A percentile compares a stretch with the other conserved stretches of the same genome.
Evolutionary conservation across 2,797 vertebrate species (phyloP).

Genomic region (Bovichtus variegatus): DNA sequence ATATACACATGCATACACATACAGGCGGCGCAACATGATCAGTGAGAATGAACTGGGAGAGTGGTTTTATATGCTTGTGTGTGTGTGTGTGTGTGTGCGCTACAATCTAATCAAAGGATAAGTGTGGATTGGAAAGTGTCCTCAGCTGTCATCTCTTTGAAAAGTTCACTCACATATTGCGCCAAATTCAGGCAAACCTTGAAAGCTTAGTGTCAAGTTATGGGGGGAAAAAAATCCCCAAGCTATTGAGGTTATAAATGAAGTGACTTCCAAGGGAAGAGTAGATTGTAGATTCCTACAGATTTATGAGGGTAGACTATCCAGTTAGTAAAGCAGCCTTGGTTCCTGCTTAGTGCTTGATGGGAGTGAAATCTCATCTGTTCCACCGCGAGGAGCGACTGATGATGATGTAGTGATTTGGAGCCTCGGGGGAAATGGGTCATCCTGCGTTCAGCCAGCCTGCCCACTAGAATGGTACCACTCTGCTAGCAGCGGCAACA

Average conservation of each 20-base stretch:
- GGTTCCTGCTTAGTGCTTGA: constrained; percentile 66
- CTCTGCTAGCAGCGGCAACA: constrained; percentile 55
- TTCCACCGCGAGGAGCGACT: constrained; percentile 79
- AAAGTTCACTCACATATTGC: constrained; percentile 20
- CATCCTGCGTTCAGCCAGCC: constrained; percentile 82
- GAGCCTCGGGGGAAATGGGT: constrained; percentile 84
- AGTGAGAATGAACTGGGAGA: constrained; percentile 8
- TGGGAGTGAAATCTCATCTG: constrained; percentile 81
- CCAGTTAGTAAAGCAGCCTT: constrained; percentile 71
- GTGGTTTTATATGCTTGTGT: constrained; percentile 1
- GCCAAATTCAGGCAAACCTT: constrained; percentile 29
- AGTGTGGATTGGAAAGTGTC: constrained; percentile 20
- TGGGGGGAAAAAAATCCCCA: not conserved
- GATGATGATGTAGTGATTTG: constrained; percentile 86
- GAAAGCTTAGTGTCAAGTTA: constrained; percentile 35
- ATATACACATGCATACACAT: not conserved
- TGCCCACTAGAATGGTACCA: constrained; percentile 60
- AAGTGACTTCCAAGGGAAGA: constrained; percentile 48
- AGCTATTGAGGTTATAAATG: constrained; percentile 35
- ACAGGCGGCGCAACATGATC: constrained; percentile 9
- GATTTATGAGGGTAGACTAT: constrained; percentile 63
- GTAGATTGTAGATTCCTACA: constrained; percentile 50
- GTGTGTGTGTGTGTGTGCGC: not conserved
- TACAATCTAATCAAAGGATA: constrained; percentile 33
- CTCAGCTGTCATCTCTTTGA: not conserved